Base-by-base conservation (phyloP, 1,140 invertebrate species). In the Caenorhabditis brenneri region DNA sequence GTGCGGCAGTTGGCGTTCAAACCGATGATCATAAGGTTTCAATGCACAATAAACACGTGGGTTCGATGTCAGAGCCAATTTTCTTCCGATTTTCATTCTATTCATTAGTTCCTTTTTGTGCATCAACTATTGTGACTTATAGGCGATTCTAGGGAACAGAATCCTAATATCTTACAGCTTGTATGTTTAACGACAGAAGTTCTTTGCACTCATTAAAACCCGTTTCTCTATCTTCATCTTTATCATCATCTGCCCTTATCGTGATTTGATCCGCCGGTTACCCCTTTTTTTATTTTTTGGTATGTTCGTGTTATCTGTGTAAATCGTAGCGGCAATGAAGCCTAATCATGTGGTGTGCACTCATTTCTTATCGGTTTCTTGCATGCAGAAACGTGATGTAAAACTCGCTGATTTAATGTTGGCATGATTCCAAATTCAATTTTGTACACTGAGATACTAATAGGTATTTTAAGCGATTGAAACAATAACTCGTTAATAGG, bases 311-410 rank as follows among this genome's bases (percentile, higher is more conserved):
- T 42, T 74, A 42, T 46, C 65, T 42, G 36, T 74, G 33, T 42
- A 42, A 39, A 46, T 36, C 33, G 12, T 36, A 42, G 60, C 15
- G 53, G 53, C 53, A 27, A 39, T 74, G 36, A 74, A 74, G 58
- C 58, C 10, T 65, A 65, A 42, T 74, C 33, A 74, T 74, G 65
- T 74, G 65, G 65, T 74, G 65, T 74, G 65, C 36, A 74, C 36
- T 42, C 65, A 33, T 3, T 42, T 74, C 65, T 74, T 74, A 74
- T 74, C 65, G 12, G 22, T 55, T 27, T n/a, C 24, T 27, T 55
- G 42, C 10, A 42, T 74, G 65, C 33, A 42, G 42, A 42, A 39
- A 42, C 24, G 36, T 74, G 33, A 74, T 15, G 65, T 27, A n/a
- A 15, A 4, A 74, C 24, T n/a, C 36, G n/a, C n/a, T n/a, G n/a